A percentile compares a stretch with the other conserved stretches of the same genome.
These are phyloP conservation scores for Chamaea fasciata DNA, from an alignment of 2,113 vertebrate species.

Conservation along the genomic window DNA sequence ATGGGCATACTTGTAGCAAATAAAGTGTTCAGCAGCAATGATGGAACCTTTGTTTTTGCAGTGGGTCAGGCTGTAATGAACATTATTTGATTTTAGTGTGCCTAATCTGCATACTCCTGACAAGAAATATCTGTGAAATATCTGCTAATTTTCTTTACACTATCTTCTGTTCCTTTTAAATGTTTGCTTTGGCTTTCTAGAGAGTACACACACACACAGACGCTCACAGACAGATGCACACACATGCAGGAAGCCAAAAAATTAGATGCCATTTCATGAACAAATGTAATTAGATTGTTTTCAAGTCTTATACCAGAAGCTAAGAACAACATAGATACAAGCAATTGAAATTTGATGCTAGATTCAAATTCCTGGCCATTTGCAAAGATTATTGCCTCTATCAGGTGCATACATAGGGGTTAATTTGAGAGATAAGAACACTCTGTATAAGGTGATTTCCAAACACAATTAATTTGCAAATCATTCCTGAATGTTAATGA, in stretches of 20 bases:
- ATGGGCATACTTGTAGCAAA: background rate
- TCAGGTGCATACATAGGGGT: background rate
- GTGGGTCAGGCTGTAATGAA: background rate
- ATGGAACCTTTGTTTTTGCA: background rate
- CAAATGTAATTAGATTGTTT: constrained; percentile 33
- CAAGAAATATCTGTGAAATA: background rate
- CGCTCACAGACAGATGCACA: background rate
- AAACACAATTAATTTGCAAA: constrained; percentile 43
- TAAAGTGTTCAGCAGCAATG: background rate
- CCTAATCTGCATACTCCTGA: constrained; percentile 19
- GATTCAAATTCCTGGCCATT: constrained; percentile 33
- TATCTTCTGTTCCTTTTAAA: constrained; percentile 27
- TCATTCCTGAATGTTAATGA: constrained; percentile 23
- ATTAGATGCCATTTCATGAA: background rate
- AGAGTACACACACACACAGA: background rate
- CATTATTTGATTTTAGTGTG: constrained; percentile 27
- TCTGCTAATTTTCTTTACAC: background rate
- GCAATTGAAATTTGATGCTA: constrained; percentile 37
- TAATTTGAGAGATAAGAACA: constrained; percentile 18
- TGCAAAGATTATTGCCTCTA: background rate
- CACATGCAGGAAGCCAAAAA: background rate
- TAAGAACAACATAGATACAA: constrained; percentile 20
- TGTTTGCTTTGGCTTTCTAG: constrained; percentile 9
- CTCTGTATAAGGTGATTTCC: background rate
- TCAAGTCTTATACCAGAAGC: background rate